Base-by-base conservation (phyloP, 2,113 vertebrate genomes). In the Carassius gibelio region DNA sequence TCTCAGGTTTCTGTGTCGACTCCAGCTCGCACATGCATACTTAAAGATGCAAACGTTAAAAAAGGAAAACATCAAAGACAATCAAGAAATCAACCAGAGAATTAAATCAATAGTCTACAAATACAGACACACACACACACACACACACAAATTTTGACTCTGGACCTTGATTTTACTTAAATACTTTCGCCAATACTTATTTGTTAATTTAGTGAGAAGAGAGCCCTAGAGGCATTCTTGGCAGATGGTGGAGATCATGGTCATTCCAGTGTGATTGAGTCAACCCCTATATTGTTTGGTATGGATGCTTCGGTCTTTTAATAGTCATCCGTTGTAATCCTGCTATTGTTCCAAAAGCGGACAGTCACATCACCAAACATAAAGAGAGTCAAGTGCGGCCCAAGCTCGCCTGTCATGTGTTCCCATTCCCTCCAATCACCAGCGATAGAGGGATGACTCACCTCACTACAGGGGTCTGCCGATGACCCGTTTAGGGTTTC, bases 391-490 rank as follows among this genome's bases (percentile, higher is more conserved):
- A 34, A 86, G 89, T 85, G 90, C 83, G 42, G 87, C 87, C 88
- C 91, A 90, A 92, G 86, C 91, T 93, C 84, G 89, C 76, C 88
- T 15, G 86, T 59, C 80, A 74, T 30, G 17, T 75, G 69, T 36
- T 75, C 45, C 59, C 69, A 66, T 10, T 42, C 81, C 85, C 89
- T 62, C 80, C 86, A 89, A 91, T 90, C 91, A 87, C 81, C 75
- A 80, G 79, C 84, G 90, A 92, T 88, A 62, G 7, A 66, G 89
- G 23, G 90, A 93, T 95, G 93, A 94, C 87, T 92, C 92, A 91
- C 87, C n/a, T 89, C 91, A 91, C 92, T 88, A 91, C 92, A 92
- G 91, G 92, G 91, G 91, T 89, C 88, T n/a, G 79, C 74, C 80
- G 89, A 87, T 68, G 61, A 7, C 82, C 17, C 84, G 92, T 93